These are phyloP conservation scores for Rotaria sp. DNA, from an alignment of 2,888 invertebrate species.

Conservation along the genomic window DNA sequence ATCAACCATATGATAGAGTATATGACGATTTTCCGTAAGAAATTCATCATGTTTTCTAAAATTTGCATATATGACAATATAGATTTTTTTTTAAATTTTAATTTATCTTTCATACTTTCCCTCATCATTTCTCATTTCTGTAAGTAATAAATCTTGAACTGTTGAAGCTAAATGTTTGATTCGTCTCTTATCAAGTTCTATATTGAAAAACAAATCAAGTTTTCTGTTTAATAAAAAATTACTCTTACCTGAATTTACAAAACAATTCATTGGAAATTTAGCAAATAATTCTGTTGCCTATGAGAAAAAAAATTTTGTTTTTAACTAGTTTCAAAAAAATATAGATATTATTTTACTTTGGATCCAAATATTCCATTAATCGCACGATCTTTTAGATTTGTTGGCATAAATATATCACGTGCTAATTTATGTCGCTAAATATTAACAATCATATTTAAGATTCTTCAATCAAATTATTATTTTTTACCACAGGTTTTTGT, in stretches of 20 bases:
- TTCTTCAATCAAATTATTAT: background rate
- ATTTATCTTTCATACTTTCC: background rate
- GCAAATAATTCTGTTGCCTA: conserved; percentile 25
- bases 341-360: background rate
- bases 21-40: background rate
- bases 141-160: conserved; percentile 3
- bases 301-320: background rate
- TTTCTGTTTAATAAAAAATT: background rate
- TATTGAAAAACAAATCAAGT: background rate
- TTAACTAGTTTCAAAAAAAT: background rate
- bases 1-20: conserved; percentile 2
- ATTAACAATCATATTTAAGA: background rate
- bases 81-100: background rate
- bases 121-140: background rate
- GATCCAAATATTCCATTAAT: background rate
- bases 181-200: conserved; percentile 2
- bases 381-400: conserved; percentile 17
- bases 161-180: background rate
- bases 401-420: conserved; percentile 4
- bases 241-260: background rate
- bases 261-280: conserved; percentile 17
- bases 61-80: too few species aligned
- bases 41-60: background rate
- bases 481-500: background rate
- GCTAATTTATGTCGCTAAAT: conserved; percentile 5